phyloP scores from a whole-genome alignment of 2,113 vertebrate species.

The Phyllostomus discolor region DNA sequence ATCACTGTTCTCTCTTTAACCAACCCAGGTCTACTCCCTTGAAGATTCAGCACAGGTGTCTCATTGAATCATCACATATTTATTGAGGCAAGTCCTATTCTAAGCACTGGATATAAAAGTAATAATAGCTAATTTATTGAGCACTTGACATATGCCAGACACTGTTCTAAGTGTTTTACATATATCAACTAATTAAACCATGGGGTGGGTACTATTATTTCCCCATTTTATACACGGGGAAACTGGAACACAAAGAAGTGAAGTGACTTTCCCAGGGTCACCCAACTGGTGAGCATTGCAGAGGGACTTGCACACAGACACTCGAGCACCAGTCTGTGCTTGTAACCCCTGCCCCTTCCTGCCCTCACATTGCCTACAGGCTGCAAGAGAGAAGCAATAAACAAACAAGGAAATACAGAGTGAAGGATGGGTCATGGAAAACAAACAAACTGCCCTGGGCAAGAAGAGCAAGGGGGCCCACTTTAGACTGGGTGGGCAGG shows the following conservation, averaged over 20 bases:
- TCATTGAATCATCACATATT: constrained; percentile 54
- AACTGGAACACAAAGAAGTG: background rate
- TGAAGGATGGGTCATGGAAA: rapidly evolving
- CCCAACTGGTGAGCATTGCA: background rate
- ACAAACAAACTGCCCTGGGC: background rate
- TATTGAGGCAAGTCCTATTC: constrained; percentile 43
- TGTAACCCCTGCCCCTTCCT: background rate
- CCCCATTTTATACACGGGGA: background rate
- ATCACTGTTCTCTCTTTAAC: background rate
- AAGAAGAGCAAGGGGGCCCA: background rate
- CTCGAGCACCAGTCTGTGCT: background rate
- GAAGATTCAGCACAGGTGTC: constrained; percentile 37
- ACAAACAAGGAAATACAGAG: background rate
- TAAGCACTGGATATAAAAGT: constrained; percentile 67
- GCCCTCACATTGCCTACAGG: background rate
- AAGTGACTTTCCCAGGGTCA: background rate
- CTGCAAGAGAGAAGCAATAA: background rate
- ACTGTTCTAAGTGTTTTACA: background rate
- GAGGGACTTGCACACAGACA: rapidly evolving
- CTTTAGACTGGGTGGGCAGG: background rate
- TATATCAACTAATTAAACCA: constrained; percentile 1
- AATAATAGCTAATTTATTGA: constrained; percentile 58
- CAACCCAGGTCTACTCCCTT: background rate
- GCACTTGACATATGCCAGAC: constrained; percentile 27
- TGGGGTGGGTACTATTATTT: background rate